Conservation (phyloP, 2,888 invertebrate species). For the Zeuzera pyrina region DNA sequence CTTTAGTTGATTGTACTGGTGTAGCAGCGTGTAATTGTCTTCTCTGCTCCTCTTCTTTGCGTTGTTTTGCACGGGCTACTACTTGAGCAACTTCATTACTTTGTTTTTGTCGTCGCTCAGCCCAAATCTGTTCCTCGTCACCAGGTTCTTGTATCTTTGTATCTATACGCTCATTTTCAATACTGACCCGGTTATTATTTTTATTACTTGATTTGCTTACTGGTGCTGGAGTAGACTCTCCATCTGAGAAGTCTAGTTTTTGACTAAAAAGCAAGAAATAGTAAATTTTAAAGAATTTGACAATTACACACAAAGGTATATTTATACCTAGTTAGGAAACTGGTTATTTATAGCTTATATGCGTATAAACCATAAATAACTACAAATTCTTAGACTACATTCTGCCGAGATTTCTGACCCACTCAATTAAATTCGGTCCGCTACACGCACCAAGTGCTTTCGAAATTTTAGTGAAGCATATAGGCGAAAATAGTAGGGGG, state of each 20-base stretch:
- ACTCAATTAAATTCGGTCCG: too few relatives aligned
- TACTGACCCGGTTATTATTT: slow-evolving; percentile 38
- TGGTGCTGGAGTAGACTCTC: slow-evolving; percentile 72
- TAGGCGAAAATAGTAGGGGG: too few relatives aligned
- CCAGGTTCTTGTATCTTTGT: slow-evolving; percentile 48
- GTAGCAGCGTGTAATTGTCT: slow-evolving; percentile 64
- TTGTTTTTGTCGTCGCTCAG: slow-evolving; percentile 79
- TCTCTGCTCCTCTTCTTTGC: slow-evolving; percentile 92
- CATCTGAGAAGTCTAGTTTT: slow-evolving; percentile 95
- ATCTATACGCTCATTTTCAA: slow-evolving; percentile 50
- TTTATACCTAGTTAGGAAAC: too few relatives aligned
- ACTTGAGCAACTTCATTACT: slow-evolving; percentile 82
- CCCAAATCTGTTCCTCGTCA: slow-evolving; percentile 75
- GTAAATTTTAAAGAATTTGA: background rate
- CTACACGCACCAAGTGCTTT: too few relatives aligned
- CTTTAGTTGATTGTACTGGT: slow-evolving; percentile 31
- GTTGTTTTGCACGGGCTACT: slow-evolving; percentile 86
- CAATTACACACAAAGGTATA: slow-evolving; percentile 1
- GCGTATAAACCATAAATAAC: too few relatives aligned
- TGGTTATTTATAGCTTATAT: too few relatives aligned
- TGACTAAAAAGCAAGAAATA: slow-evolving; percentile 72
- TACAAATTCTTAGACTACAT: too few relatives aligned
- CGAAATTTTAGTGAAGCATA: too few relatives aligned
- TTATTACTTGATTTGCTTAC: slow-evolving; percentile 38
- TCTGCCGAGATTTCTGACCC: too few relatives aligned